Base-by-base conservation (phyloP, 2,888 invertebrate genomes). In the Cryptus viduatorius region DNA sequence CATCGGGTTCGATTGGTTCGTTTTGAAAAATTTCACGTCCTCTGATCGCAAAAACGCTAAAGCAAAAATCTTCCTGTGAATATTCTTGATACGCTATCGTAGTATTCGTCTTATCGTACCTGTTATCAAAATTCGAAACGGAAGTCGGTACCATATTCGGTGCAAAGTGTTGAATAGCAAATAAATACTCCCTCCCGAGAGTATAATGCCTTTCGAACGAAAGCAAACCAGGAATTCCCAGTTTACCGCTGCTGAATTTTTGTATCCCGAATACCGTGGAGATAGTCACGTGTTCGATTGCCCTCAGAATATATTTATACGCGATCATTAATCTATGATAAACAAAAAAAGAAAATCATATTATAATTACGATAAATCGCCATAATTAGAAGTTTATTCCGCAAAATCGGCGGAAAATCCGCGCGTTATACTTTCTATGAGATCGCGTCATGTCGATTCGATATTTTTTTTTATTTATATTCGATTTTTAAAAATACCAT, bases 231-330 rank as follows among this genome's bases (percentile, higher is more conserved):
- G 84, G 87, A 79, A 90, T 89, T 4, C 89, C 87, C 12, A 94
- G 90, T 14, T 79, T 14, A 46, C 92, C 92, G 44, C 90, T 91
- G 42, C 93, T 93, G 87, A 92, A 94, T 88, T 93, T 94, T 88
- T 93, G 91, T 44, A 94, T 90, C 0, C 94, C 94, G 76, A 94
- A 93, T 19, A 94, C 93, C 84, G 94, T 91, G 53, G 94, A 93
- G 24, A 94, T 93, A 48, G 93, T 93, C 76, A 94, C 91, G 87
- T 94, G 93, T 86, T 94, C 94, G 83, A 94, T 93, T 24, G 93
- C 92, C 19, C 93, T 92, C 16, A 94, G 92, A 65, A 94, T 92
- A 88, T 94, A 94, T 89, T 94, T 94, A 90, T 94, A 94, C 1
- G 94, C 94, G 53, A 94, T 94, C 79, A 94, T 89, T 37, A 91